Evolutionary conservation across 2,113 vertebrate genomes (phyloP), one percentile per base, ranked within the genome.

Genomic region (Philantomba maxwellii): DNA sequence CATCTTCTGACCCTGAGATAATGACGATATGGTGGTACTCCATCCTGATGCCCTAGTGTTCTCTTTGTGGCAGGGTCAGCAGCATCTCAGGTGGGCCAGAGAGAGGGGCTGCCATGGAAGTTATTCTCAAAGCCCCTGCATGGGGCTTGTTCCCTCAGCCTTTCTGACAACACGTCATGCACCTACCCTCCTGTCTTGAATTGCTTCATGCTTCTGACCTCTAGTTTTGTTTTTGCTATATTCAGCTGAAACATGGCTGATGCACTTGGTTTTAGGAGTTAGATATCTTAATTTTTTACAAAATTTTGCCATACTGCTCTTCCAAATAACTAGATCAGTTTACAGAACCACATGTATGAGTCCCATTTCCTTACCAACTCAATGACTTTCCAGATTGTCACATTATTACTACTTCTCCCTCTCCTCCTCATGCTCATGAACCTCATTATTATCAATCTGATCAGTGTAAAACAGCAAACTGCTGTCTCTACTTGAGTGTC

Each of bases 1-100:
- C 11, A 39, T 25, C 3, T 33, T 86, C 2, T 70, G 66, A 87
- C 49, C 14, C 45, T 30, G 19, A 28, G 28, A 13, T 45, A 43
- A 86, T 4, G 85, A 13, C 2, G 3, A 3, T 10, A 10, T 11
- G 9, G 10, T 4, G 26, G 2, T 0, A 0, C 64, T 55, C n/a
- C 14, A 8, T 33, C 36, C 30, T 2, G 7, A 36, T 8, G 45
- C 39, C 17, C 36, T 6, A 28, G 28, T 33, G 1, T 36, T 12
- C 53, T 23, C 43, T 4, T 2, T n/a, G 15, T 25, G 75, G 3
- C 47, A 33, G 6, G 23, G 12, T 21, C 0, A 45, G 14, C 16
- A 53, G 26, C 51, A n/a, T 47, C 9, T 30, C 21, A 39, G 45
- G n/a, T 60, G 58, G n/a, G 21, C 19, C 33, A 47, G 39, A 28